Evolutionary conservation across 2,113 vertebrate species (phyloP).

Genomic region (Arizona elegans): DNA sequence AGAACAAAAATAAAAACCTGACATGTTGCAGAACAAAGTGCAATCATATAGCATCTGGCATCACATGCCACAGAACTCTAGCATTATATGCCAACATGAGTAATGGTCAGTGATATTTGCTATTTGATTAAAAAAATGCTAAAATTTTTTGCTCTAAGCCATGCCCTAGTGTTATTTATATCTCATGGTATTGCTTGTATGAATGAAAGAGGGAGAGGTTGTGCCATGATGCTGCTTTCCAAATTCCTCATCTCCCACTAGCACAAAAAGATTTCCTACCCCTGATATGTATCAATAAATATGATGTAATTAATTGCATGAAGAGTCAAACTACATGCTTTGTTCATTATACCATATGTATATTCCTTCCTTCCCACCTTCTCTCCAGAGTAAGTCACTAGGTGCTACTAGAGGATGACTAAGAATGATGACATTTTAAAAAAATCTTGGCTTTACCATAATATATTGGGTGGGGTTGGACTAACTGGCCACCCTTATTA

Average conservation of each 20-base stretch:
- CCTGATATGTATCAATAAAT: neutral
- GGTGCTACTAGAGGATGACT: neutral
- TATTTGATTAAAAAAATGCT: neutral
- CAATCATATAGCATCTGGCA: neutral
- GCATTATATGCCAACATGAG: neutral
- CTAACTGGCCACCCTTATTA: neutral
- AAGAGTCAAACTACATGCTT: neutral
- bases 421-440: neutral
- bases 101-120: neutral
- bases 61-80: neutral
- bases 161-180: neutral
- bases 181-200: neutral
- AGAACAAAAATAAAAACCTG: neutral
- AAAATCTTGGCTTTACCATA: neutral
- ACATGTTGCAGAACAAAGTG: neutral
- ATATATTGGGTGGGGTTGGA: neutral
- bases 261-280: neutral
- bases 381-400: neutral
- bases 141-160: neutral
- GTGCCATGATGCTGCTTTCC: neutral
- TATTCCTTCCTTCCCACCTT: neutral
- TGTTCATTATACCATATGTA: neutral
- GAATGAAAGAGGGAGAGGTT: neutral
- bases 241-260: neutral
- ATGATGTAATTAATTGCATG: neutral